These are phyloP conservation scores for Macrochelys suwanniensis DNA, from an alignment of 2,797 vertebrate genomes.

Conservation along the genomic window DNA sequence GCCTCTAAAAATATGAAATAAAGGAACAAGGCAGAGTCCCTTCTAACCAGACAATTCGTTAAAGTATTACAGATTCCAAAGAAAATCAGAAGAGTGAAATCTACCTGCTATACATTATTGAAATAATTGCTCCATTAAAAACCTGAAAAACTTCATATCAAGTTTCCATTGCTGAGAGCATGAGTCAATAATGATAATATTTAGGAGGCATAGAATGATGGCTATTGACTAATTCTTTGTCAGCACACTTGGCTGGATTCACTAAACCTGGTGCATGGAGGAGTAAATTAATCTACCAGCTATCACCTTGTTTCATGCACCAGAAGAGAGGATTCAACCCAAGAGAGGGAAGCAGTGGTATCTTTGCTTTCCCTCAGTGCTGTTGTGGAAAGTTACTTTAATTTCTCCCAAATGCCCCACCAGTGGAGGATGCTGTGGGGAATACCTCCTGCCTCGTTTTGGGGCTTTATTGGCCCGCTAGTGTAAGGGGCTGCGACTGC, in stretches of 20 bases:
- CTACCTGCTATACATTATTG: slow-evolving; percentile 45
- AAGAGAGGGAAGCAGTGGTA: neutral
- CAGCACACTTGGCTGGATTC: rapidly evolving
- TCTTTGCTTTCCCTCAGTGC: neutral
- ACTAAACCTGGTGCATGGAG: neutral
- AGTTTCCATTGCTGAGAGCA: slow-evolving; percentile 5
- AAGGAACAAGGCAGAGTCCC: neutral
- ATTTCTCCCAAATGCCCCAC: neutral
- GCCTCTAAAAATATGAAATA: neutral
- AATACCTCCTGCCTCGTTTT: neutral
- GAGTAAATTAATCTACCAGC: neutral
- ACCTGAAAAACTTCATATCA: slow-evolving; percentile 38
- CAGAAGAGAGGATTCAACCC: neutral
- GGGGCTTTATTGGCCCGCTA: rapidly evolving
- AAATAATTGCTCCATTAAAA: slow-evolving; percentile 65
- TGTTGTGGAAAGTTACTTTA: neutral
- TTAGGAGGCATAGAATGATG: slow-evolving; percentile 12
- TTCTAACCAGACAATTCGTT: slow-evolving; percentile 24
- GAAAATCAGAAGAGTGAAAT: slow-evolving; percentile 27
- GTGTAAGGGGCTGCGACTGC: neutral
- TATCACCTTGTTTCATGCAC: rapidly evolving
- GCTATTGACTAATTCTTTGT: slow-evolving; percentile 7
- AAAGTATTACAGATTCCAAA: slow-evolving; percentile 29
- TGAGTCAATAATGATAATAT: slow-evolving; percentile 24
- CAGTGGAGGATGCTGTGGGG: neutral